Base-by-base conservation (phyloP, 2,113 vertebrate genomes). In the Crotophaga sulcirostris region DNA sequence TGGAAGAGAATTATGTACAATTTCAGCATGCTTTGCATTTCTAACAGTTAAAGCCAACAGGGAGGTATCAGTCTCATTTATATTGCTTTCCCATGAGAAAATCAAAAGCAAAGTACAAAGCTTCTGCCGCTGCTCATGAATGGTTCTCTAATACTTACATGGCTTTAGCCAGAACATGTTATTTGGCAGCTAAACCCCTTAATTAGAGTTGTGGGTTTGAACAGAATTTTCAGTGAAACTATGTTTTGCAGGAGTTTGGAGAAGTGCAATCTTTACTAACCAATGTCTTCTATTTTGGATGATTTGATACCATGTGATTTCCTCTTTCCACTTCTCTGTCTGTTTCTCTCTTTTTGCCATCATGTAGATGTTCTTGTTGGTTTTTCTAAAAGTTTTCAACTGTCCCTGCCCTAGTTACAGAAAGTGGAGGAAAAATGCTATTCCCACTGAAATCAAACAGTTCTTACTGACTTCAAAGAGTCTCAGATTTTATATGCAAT, bases 1-100 rank as follows among this genome's bases (percentile, higher is more conserved):
- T 98, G 98, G 97, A 98, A 98, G 97, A 96, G 97, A 99, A 98
- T 98, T 98, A 98, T 98, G 98, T 98, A 98, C 97, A 98, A 98
- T 98, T 99, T 98, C 96, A 98, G 97, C 98, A 97, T 98, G 97
- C 97, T 98, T 97, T 98, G 98, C 97, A 98, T 98, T 98, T 98
- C 97, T 98, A 97, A 98, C 98, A 96, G 93, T 96, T 97, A 98
- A 98, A 98, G 97, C 98, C 98, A 98, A 98, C 97, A 97, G 97
- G 98, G 98, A 98, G 98, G 97, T 98, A 98, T 98, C 98, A 98
- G 90, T 98, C 98, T 98, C 98, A 98, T 98, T 98, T 98, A 98
- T 98, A 98, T 97, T 98, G 97, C 95, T 97, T 98, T 98, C 98
- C 98, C 98, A 98, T 97, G 98, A 98, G 98, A 98, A 97, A 98